Evolutionary conservation across 30 jellyfish, hydroid and myxozoan species (phyloP), one percentile per base, ranked within the genome.

Genomic region (Mastigias papua): DNA sequence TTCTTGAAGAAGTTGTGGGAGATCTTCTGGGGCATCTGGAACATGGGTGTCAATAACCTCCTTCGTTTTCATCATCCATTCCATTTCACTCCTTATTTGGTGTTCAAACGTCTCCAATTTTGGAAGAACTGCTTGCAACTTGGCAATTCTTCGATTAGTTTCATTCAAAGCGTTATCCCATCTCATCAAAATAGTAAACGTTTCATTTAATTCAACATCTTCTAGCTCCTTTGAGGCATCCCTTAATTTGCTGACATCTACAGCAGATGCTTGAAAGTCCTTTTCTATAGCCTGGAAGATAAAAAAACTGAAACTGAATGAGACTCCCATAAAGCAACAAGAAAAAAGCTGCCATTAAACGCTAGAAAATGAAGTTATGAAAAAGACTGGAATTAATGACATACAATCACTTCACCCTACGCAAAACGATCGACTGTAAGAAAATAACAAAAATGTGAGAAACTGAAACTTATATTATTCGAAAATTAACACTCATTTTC

Each of bases 131-230:
- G 87, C 69, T 72, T 80, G 68, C 48, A 91, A 73, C 19, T n/a
- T 30, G 17, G 32, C 62, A 9, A 70, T n/a, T 21, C 98, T 92
- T 15, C 96, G 28, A 48, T 77, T 42, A 0, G 91, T 61, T 79
- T 91, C 95, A 23, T 65, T 71, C 57, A 75, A 70, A 42, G 95
- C 98, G 25, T 61, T 70, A 19, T 76, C 90, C 98, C 98, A 91
- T 33, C 96, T 86, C 54, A 64, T 54, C 84, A 91, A 58, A 58
- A 91, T 81, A 0, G 92, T 34, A 50, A 48, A 70, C 11, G 98
- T 91, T 48, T 91, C 98, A 25, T 89, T 79, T 86, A 89, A 80
- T 32, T 89, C 97, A 22, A 89, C 92, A 58, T 89, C 92, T 13
- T 75, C 84, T 15, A 89, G 86, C 57, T 71, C 92, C 30, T 46